Percentiles rank a stretch among this genome's conserved stretches.
Conservation (phyloP, 2,888 invertebrate genomes). For the Ectemnius lituratus region DNA sequence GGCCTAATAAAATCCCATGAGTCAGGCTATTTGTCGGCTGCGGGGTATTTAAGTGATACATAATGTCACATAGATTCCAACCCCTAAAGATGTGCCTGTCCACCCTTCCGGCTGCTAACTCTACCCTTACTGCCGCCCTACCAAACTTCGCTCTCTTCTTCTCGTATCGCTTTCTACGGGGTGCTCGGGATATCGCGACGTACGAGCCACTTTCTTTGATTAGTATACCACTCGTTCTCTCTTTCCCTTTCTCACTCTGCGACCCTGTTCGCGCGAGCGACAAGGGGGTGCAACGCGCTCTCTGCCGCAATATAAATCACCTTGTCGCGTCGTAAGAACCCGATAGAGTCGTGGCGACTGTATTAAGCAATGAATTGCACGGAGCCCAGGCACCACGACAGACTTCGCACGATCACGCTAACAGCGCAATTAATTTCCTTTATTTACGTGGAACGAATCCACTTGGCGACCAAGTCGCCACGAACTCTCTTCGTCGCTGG, state of each 20-base stretch:
- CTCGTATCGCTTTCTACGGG: too few relatives aligned
- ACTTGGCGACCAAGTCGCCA: too few relatives aligned
- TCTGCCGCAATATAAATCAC: background rate
- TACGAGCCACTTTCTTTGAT: conserved; percentile 11
- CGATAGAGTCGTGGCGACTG: conserved; percentile 1
- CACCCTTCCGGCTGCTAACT: conserved; percentile 37
- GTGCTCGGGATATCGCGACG: background rate
- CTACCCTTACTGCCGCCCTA: background rate
- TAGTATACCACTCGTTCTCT: background rate
- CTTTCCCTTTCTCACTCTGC: background rate
- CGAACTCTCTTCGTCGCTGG: too few relatives aligned
- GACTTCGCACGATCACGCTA: background rate
- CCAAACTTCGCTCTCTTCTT: too few relatives aligned
- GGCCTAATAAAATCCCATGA: conserved; percentile 71
- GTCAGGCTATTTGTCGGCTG: conserved; percentile 67
- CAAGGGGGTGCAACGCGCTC: conserved; percentile 3
- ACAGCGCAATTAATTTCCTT: too few relatives aligned
- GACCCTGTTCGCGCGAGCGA: background rate
- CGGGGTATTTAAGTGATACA: conserved; percentile 67
- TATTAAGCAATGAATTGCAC: background rate
- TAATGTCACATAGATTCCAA: conserved; percentile 58
- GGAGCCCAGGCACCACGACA: background rate
- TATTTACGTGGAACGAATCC: too few relatives aligned
- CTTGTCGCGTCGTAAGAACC: conserved; percentile 1
- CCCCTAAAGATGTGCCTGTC: conserved; percentile 45